A percentile compares a stretch with the other conserved stretches of the same genome.
phyloP scores from a whole-genome alignment of 2,797 vertebrate genomes.

The Falco naumanni region DNA sequence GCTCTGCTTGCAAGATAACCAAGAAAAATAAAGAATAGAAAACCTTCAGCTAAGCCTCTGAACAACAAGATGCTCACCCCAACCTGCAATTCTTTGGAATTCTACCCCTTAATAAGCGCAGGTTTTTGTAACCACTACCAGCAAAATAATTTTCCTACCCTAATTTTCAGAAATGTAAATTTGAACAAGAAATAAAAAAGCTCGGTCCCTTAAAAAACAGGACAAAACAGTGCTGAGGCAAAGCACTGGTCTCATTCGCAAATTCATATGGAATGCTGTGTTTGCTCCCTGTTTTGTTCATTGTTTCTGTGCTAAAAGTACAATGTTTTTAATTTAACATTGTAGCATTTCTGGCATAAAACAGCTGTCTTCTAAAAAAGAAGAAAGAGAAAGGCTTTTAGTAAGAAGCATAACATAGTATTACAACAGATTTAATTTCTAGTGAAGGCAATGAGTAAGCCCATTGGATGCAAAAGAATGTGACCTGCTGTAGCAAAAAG shows the following conservation, averaged over 20 bases:
- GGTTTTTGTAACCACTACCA: not conserved
- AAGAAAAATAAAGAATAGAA: not conserved
- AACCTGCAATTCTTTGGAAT: not conserved
- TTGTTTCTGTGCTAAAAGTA: not conserved
- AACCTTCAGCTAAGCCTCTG: not conserved
- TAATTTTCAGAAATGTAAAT: not conserved
- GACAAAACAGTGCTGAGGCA: not conserved
- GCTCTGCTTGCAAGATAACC: not conserved
- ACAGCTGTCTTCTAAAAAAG: not conserved
- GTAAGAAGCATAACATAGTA: constrained; percentile 10
- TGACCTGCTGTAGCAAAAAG: constrained; percentile 47
- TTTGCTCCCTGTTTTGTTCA: constrained; percentile 26
- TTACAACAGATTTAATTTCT: constrained; percentile 61
- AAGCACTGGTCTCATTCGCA: constrained; percentile 26
- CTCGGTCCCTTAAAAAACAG: not conserved
- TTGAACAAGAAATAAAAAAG: not conserved
- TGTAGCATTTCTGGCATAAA: constrained; percentile 50
- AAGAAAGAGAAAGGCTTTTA: constrained; percentile 41
- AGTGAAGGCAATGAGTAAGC: constrained; percentile 36
- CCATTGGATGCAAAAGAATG: constrained; percentile 55
- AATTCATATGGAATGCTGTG: not conserved
- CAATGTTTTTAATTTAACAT: constrained; percentile 42
- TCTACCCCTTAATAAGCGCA: not conserved
- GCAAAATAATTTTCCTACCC: not conserved
- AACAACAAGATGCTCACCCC: not conserved